Conservation (phyloP, 2,113 vertebrate species). For the Empidonax alnorum region DNA sequence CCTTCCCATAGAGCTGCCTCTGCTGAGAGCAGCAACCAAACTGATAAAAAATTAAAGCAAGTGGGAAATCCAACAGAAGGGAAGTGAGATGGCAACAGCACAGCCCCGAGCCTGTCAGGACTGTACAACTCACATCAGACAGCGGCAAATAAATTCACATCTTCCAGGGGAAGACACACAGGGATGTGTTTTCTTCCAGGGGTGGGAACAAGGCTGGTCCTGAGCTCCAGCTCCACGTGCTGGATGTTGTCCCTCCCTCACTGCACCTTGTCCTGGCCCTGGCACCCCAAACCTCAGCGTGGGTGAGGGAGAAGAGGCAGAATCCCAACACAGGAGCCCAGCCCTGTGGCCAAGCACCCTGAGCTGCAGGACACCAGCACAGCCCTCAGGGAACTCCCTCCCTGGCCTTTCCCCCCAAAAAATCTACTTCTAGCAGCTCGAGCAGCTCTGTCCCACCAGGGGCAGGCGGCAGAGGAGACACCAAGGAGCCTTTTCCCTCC, state of each 20-base stretch:
- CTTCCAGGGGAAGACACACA: background rate
- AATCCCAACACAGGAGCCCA: background rate
- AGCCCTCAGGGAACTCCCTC: background rate
- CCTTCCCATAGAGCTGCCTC: background rate
- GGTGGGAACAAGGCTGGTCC: rapidly evolving
- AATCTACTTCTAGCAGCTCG: rapidly evolving
- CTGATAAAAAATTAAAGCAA: background rate
- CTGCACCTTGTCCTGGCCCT: background rate
- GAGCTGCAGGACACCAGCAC: background rate
- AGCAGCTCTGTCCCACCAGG: rapidly evolving
- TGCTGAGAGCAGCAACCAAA: background rate
- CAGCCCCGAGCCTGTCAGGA: rapidly evolving
- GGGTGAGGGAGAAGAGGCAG: background rate
- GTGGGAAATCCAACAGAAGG: background rate
- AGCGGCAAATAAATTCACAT: rapidly evolving
- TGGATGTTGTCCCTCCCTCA: rapidly evolving
- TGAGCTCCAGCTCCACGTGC: rapidly evolving
- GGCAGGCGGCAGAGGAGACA: background rate
- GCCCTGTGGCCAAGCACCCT: rapidly evolving
- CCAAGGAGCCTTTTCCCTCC: background rate
- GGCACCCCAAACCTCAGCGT: background rate
- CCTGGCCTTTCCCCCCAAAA: background rate
- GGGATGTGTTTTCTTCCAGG: background rate
- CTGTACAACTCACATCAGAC: rapidly evolving
- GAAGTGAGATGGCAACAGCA: background rate